Evolutionary conservation across 2,113 vertebrate genomes (phyloP).

Genomic region (Spea bombifrons): DNA sequence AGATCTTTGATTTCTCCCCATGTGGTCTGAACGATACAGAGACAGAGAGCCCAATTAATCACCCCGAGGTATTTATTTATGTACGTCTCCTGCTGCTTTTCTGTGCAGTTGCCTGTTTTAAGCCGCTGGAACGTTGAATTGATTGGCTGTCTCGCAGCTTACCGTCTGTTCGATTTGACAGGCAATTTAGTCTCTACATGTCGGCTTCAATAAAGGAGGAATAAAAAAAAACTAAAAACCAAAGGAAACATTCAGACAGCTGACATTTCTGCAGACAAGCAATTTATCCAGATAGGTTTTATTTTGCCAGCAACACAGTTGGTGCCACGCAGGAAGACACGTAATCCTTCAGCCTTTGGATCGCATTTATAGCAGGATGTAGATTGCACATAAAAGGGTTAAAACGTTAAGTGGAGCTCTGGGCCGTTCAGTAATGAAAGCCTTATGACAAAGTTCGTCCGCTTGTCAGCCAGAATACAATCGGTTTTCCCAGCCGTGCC

Average conservation of each 20-base stretch:
- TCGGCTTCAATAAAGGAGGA: conserved; percentile 34
- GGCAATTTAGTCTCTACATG: conserved; percentile 47
- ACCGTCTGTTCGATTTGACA: conserved; percentile 46
- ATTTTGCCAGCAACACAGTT: neutral
- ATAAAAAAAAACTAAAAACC: conserved; percentile 3
- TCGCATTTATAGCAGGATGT: conserved; percentile 13
- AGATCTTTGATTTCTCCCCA: conserved; percentile 38
- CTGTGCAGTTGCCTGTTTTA: conserved; percentile 38
- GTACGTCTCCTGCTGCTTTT: conserved; percentile 38
- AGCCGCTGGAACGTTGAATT: conserved; percentile 37
- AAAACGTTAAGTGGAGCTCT: neutral
- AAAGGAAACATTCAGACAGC: conserved; percentile 18
- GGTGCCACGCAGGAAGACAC: neutral
- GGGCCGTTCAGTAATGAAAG: neutral
- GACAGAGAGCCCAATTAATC: conserved; percentile 44
- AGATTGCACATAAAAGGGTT: conserved; percentile 18
- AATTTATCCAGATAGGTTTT: conserved; percentile 45
- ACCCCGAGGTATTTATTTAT: conserved; percentile 39
- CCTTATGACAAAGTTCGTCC: neutral
- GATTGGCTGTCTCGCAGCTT: conserved; percentile 47
- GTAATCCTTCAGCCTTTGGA: conserved; percentile 25
- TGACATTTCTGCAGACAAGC: conserved; percentile 45
- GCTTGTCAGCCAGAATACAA: neutral
- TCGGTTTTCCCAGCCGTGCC: neutral
- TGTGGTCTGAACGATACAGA: conserved; percentile 36